phyloP scores from a whole-genome alignment of 2,888 invertebrate genomes.

The Meloe dianella region DNA sequence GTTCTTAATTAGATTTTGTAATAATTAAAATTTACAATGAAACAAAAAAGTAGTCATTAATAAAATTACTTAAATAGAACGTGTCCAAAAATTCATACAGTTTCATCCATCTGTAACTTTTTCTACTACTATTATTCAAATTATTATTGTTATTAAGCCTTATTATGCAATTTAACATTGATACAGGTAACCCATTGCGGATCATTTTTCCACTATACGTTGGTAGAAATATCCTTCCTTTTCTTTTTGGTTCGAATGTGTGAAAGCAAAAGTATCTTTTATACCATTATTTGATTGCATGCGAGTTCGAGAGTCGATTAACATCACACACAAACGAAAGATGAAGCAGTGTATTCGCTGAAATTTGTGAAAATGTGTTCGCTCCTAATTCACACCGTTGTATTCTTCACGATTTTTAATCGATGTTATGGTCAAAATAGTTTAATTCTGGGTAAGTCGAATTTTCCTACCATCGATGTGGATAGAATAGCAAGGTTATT shows the following conservation, averaged over 20 bases:
- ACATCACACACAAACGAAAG: conserved; percentile 13
- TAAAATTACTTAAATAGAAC: background rate
- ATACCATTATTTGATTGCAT: background rate
- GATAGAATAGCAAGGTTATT: conserved; percentile 5
- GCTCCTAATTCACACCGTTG: too few species aligned
- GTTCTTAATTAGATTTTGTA: background rate
- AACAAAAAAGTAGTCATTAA: background rate
- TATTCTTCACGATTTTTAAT: too few species aligned
- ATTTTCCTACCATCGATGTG: background rate
- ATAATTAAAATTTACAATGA: background rate
- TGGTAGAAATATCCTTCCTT: conserved; percentile 9
- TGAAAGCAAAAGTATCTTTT: conserved; percentile 27
- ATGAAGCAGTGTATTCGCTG: conserved; percentile 13
- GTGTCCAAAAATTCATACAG: background rate
- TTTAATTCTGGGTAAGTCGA: background rate
- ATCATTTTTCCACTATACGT: background rate
- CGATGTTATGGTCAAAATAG: background rate
- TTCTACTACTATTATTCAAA: background rate
- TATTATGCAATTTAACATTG: conserved; percentile 17
- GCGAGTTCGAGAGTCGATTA: conserved; percentile 14
- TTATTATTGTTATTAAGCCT: background rate
- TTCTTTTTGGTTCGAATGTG: conserved; percentile 11
- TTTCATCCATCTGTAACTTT: background rate
- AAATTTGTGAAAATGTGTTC: conserved; percentile 13
- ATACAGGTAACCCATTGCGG: conserved; percentile 9